phyloP scores from a whole-genome alignment of 2,888 invertebrate genomes.

The Sphinx pinastri region DNA sequence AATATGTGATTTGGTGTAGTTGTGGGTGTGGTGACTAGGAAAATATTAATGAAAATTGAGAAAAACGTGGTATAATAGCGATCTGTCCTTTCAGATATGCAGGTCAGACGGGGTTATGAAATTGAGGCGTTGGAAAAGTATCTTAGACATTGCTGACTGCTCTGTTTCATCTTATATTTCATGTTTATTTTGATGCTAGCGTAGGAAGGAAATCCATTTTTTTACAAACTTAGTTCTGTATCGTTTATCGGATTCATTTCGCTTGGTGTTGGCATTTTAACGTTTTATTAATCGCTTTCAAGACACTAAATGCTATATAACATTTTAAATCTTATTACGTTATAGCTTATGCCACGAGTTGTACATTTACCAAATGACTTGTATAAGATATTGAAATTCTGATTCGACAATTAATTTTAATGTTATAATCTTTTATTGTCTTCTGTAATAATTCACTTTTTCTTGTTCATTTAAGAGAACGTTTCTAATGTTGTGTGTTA shows the following conservation, averaged over 20 bases:
- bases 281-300: too few relatives aligned
- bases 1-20: slow-evolving; percentile 2
- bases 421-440: background rate
- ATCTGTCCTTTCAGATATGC: too few relatives aligned
- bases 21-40: background rate
- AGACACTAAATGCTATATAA: background rate
- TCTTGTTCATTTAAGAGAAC: slow-evolving; percentile 5
- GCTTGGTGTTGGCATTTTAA: background rate
- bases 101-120: too few relatives aligned
- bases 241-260: background rate
- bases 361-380: background rate
- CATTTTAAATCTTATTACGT: background rate
- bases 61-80: too few relatives aligned
- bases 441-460: slow-evolving; percentile 8
- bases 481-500: slow-evolving; percentile 15
- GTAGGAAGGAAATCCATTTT: too few relatives aligned
- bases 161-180: background rate
- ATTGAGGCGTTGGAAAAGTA: background rate
- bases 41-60: background rate
- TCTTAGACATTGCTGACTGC: background rate
- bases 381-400: background rate
- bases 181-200: background rate
- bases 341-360: background rate
- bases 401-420: background rate
- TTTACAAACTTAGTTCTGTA: background rate